Base-by-base conservation (phyloP, 2,888 invertebrate species). In the Griposia aprilina region DNA sequence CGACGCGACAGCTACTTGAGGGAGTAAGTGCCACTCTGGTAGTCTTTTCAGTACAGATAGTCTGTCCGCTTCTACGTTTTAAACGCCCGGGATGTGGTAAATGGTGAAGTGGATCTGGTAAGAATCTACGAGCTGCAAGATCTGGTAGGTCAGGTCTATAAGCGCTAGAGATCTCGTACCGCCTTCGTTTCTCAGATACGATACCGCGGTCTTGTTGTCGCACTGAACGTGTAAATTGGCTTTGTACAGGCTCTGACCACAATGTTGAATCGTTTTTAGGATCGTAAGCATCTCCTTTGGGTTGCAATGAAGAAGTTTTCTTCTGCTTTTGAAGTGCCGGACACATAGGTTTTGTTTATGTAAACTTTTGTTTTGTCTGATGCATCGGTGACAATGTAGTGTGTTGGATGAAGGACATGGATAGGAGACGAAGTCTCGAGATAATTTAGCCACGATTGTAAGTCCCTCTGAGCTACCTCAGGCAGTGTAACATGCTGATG, bases 371-470 rank as follows among this genome's bases (percentile, higher is more conserved):
- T n/a, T n/a, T 62, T 30, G 60, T 63, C 62, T 36, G 62, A 63
- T 36, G 62, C 62, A 63, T 63, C 62, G 62, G 23, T 63, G 62
- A 36, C 62, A 36, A 63, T 63, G 36, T 63, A 41, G 36, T 63
- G 62, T 63, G 62, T 63, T 63, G 62, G 62, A 23, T 63, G 36
- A 36, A 36, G 20, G 23, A 36, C 11, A 63, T 63, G 62, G 23
- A 63, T 63, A 36, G 62, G 62, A 63, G 62, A 63, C 11, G 62
- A 63, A 36, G 62, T 63, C 62, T 63, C 62, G 23, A 63, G 62
- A 36, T 36, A 11, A 36, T 63, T 63, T 63, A 23, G 36, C 36
- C 62, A 63, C 62, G 23, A 63, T 62, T 30, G 30, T 36, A 36
- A 36, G 3, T 36, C 30, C 30, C 30, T 36, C 30, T 36, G 30